A percentile compares a stretch with the other conserved stretches of the same genome.
phyloP scores from a whole-genome alignment of 2,113 vertebrate genomes.

The Rhineura floridana region DNA sequence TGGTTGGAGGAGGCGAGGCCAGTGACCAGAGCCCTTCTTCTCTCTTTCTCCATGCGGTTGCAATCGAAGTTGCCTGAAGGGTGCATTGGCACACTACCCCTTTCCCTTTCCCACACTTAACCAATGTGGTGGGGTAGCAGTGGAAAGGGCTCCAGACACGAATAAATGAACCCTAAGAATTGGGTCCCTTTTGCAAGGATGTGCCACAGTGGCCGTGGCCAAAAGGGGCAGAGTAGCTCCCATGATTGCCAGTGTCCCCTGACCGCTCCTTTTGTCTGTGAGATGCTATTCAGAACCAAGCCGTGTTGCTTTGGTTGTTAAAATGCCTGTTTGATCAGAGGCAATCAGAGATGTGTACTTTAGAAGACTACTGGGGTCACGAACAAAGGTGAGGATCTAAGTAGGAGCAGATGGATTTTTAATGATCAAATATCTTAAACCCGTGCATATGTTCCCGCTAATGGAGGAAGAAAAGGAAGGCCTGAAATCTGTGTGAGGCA shows the following conservation, averaged over 20 bases:
- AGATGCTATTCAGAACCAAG: neutral
- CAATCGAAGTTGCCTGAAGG: neutral
- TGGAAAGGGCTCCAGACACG: no score
- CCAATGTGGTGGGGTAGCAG: no score
- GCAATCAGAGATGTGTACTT: constrained; percentile 30
- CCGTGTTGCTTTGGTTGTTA: constrained; percentile 46
- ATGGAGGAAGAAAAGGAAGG: constrained; percentile 52
- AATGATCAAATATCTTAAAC: constrained; percentile 64
- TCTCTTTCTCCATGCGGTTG: neutral
- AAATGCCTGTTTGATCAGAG: constrained; percentile 44
- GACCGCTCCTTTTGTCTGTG: neutral
- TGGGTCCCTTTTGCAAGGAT: no score
- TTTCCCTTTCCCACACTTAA: neutral
- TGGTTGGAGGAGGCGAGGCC: no score
- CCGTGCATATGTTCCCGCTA: constrained; percentile 40
- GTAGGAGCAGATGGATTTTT: constrained; percentile 68
- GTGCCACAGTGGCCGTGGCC: neutral
- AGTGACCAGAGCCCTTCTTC: neutral
- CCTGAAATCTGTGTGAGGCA: neutral
- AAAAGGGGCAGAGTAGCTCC: no score
- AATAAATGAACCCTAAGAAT: no score
- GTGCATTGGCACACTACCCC: no score
- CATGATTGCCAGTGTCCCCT: neutral
- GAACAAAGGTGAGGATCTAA: constrained; percentile 64
- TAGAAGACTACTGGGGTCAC: constrained; percentile 56